Evolutionary conservation across 2,113 vertebrate genomes (phyloP).

Genomic region (Onychorhynchus coronatus): DNA sequence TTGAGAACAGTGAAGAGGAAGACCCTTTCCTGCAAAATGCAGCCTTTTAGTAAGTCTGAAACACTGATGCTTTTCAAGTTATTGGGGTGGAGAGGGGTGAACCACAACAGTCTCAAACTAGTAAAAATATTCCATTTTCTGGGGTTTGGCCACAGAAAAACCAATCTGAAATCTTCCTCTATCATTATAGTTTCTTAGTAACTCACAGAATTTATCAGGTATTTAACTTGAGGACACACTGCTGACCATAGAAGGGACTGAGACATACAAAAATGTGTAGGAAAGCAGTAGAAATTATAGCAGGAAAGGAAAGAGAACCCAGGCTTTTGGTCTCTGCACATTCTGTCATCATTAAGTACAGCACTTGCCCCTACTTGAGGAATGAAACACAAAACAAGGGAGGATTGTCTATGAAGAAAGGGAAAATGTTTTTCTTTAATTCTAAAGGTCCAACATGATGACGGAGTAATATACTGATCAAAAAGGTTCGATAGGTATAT

Average conservation of each 20-base stretch:
- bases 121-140: not conserved
- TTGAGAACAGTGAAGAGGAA: not conserved
- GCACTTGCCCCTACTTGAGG: not conserved
- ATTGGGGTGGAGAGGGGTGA: fast-evolving
- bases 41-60: not conserved
- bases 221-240: not conserved
- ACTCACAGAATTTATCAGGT: not conserved
- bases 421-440: not conserved
- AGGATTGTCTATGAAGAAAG: not conserved
- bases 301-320: not conserved
- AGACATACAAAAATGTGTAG: fast-evolving
- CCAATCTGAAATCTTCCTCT: not conserved
- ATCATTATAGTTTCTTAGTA: not conserved
- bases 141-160: not conserved
- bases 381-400: not conserved
- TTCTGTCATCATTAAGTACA: not conserved
- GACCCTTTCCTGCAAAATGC: not conserved
- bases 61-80: not conserved
- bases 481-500: not conserved
- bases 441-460: not conserved
- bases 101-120: not conserved
- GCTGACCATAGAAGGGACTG: not conserved
- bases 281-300: not conserved
- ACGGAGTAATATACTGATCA: not conserved
- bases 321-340: not conserved